Evolutionary conservation across 2,888 invertebrate genomes (phyloP).

Genomic region (Pterobdella sp.): DNA sequence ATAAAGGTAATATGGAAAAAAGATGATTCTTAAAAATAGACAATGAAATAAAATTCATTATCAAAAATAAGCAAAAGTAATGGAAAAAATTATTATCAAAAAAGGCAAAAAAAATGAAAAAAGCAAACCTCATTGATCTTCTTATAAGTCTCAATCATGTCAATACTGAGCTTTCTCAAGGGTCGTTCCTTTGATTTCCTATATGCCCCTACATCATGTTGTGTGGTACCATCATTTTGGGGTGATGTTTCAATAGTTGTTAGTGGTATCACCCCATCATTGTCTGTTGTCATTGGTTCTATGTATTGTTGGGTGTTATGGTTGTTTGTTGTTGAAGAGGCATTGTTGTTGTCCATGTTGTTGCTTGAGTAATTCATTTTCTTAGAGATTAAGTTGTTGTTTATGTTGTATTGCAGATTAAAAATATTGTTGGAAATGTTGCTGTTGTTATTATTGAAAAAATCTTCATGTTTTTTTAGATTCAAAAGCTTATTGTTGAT

Average conservation of each 20-base stretch:
- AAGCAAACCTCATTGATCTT: constrained; percentile 98
- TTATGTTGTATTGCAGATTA: not conserved
- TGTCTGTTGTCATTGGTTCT: too few relatives aligned
- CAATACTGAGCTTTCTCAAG: constrained; percentile 89
- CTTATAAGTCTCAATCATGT: constrained; percentile 99
- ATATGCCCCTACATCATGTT: constrained; percentile 2
- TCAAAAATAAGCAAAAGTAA: too few relatives aligned
- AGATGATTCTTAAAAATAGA: too few relatives aligned
- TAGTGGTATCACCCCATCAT: too few relatives aligned
- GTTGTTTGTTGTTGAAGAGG: constrained; percentile 3
- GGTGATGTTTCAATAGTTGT: too few relatives aligned
- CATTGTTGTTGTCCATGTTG: constrained; percentile 1
- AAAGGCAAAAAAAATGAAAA: too few relatives aligned
- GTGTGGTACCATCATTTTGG: too few relatives aligned
- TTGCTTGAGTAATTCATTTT: not conserved
- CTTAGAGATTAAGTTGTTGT: not conserved
- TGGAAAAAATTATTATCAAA: too few relatives aligned
- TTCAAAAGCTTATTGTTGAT: not conserved
- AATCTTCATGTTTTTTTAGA: not conserved
- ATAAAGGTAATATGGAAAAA: too few relatives aligned
- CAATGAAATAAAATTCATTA: too few relatives aligned
- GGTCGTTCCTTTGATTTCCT: constrained; percentile 57
- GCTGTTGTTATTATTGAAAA: not conserved
- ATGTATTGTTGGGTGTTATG: not conserved
- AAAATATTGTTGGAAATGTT: not conserved